Base-by-base conservation (phyloP, 2,888 invertebrate genomes). In the Noctua fimbriata region DNA sequence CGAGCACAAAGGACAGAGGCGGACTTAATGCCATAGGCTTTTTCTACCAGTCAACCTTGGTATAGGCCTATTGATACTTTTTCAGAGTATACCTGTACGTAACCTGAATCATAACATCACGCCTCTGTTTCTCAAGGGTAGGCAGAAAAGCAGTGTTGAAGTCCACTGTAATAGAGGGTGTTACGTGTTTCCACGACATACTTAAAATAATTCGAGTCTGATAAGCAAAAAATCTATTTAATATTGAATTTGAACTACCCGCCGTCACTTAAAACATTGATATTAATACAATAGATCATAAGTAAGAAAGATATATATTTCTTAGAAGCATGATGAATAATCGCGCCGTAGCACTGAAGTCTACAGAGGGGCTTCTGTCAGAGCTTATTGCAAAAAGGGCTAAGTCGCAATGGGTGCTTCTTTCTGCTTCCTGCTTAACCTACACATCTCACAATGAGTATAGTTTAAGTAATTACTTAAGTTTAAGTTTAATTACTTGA, bases 241-340 rank as follows among this genome's bases (percentile, higher is more conserved):
- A 21, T 44, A n/a, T n/a, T 63, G 18, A 16, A 9, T 67, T n/a
- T 44, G 1, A 67, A 67, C 36, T 63, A 63, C 83, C 86, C 83
- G 86, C 86, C 83, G 76, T 72, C 21, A 52, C 83, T 67, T 44
- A 0, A 14, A 63, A 73, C 47, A 28, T 0, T 28, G 44, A 52
- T 58, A 47, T n/a, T 67, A 67, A 78, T 52, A 49, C n/a, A n/a
- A 66, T 70, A 79, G n/a, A 84, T 24, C 7, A 65, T 65, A 65
- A 63, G 21, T 32, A 36, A 32, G 63, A 36, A 65, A 36, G 32
- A 65, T 65, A 4, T 32, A 36, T 10, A 65, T 65, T 21, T 36
- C 32, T 10, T 36, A 36, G 21, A 32, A 63, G 18, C 32, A 63
- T 28, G 60, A 60, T 28, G 60, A 60, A 18, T 28, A 60, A 60